These are phyloP conservation scores for Macrocentrus cingulum DNA, from an alignment of 1,140 invertebrate species.

Conservation along the genomic window DNA sequence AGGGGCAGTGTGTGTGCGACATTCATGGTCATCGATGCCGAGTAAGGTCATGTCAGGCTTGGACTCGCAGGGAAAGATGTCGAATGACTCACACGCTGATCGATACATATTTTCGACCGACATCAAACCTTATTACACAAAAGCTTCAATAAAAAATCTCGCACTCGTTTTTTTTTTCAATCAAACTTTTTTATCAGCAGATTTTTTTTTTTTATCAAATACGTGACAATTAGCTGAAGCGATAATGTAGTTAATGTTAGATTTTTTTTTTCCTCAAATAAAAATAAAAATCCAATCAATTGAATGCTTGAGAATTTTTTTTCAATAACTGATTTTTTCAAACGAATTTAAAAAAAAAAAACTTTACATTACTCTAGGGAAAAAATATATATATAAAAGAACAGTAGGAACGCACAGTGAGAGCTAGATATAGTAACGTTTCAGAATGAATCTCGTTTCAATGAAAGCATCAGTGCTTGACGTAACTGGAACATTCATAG, in stretches of 20 bases:
- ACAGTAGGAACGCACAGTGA: not conserved
- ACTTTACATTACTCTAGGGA: not conserved
- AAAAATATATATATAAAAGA: not conserved
- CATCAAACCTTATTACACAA: slow-evolving; percentile 1
- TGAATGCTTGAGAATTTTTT: too few species aligned
- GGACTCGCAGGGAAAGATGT: slow-evolving; percentile 15
- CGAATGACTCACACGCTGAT: slow-evolving; percentile 16
- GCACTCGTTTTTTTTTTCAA: too few species aligned
- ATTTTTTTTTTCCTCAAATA: too few species aligned
- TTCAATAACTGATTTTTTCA: too few species aligned
- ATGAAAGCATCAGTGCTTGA: not conserved
- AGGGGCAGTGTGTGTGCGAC: not conserved
- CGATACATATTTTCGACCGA: slow-evolving; percentile 13
- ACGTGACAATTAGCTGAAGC: too few species aligned
- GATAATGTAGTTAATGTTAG: too few species aligned
- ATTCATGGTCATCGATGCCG: slow-evolving; percentile 16
- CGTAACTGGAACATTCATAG: not conserved
- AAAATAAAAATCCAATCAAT: too few species aligned
- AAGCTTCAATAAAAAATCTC: too few species aligned
- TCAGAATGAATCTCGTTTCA: not conserved
- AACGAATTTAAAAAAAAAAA: too few species aligned
- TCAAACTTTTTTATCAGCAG: too few species aligned
- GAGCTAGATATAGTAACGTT: too few species aligned
- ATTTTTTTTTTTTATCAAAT: too few species aligned
- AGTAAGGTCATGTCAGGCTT: slow-evolving; percentile 18